These are phyloP conservation scores for Trichonephila inaurata DNA, from an alignment of 1,140 invertebrate genomes.

Conservation along the genomic window DNA sequence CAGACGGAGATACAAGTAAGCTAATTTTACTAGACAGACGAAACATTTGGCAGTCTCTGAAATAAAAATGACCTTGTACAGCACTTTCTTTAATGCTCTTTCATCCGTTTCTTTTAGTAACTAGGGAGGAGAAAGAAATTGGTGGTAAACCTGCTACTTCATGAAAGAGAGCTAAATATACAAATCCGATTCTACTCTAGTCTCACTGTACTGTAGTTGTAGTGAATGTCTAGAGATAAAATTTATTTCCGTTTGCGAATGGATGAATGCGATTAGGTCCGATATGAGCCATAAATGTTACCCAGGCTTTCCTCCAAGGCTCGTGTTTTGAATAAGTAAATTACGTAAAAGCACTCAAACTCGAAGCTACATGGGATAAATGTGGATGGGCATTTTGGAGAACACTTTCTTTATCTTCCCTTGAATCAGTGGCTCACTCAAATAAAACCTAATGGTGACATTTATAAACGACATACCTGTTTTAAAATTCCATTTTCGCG, in stretches of 20 bases:
- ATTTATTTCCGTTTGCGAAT: conserved; percentile 51
- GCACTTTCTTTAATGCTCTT: not conserved
- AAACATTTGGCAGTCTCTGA: not conserved
- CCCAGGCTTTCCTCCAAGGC: not conserved
- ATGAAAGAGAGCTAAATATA: conserved; percentile 64
- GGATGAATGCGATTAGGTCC: conserved; percentile 50
- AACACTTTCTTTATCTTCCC: conserved; percentile 40
- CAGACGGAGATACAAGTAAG: too few species aligned
- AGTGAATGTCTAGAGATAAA: conserved; percentile 64
- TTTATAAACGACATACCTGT: conserved; percentile 66
- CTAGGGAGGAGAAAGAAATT: not conserved
- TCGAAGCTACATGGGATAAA: conserved; percentile 19
- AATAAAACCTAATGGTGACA: conserved; percentile 72
- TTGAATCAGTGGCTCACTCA: conserved; percentile 8
- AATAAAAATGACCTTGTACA: not conserved
- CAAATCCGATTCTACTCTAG: conserved; percentile 22
- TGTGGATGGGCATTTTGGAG: not conserved
- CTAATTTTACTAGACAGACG: not conserved
- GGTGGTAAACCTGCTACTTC: conserved; percentile 23
- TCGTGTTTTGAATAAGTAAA: conserved; percentile 73
- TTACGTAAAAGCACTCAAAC: not conserved
- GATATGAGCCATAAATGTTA: conserved; percentile 71
- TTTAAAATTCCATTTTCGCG: conserved; percentile 66
- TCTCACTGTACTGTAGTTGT: conserved; percentile 7
- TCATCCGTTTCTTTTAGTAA: not conserved